A percentile compares a stretch with the other conserved stretches of the same genome.
Conservation (phyloP, 1,140 invertebrate genomes). For the Bradynema listronoti region DNA sequence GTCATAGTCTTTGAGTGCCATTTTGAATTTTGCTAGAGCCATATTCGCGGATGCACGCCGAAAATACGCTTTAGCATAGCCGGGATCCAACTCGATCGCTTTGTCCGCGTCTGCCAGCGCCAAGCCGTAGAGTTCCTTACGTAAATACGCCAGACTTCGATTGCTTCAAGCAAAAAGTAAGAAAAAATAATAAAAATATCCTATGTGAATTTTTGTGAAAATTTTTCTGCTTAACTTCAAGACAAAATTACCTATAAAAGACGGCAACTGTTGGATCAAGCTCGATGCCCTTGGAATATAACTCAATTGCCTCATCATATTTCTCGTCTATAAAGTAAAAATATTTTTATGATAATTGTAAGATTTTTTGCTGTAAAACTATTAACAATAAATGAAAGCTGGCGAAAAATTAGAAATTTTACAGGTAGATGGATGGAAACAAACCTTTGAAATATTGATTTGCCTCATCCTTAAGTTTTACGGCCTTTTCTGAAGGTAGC, state of each 20-base stretch:
- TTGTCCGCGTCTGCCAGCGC: conserved; percentile 82
- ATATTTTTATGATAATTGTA: neutral
- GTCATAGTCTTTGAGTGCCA: conserved; percentile 91
- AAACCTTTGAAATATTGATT: conserved; percentile 80
- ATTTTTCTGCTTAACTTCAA: too few species aligned
- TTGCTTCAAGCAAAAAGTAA: conserved; percentile 67
- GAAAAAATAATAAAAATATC: conserved; percentile 10
- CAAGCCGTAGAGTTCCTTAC: conserved; percentile 61
- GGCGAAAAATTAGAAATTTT: neutral
- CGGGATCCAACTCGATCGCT: conserved; percentile 60
- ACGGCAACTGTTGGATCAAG: conserved; percentile 73
- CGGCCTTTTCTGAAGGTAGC: conserved; percentile 63
- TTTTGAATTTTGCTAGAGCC: conserved; percentile 92
- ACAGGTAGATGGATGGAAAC: conserved; percentile 46
- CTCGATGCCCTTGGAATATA: conserved; percentile 84
- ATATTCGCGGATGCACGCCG: conserved; percentile 84
- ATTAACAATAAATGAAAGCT: neutral
- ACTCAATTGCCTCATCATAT: conserved; percentile 77
- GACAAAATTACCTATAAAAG: conserved; percentile 65
- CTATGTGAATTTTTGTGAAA: neutral
- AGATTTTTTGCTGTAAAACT: neutral
- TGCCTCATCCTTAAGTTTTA: conserved; percentile 73
- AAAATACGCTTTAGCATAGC: conserved; percentile 67
- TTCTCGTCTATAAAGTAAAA: conserved; percentile 70
- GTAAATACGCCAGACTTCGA: conserved; percentile 85